Base-by-base conservation (phyloP, 1,140 invertebrate species). In the Choristoneura fumiferana region DNA sequence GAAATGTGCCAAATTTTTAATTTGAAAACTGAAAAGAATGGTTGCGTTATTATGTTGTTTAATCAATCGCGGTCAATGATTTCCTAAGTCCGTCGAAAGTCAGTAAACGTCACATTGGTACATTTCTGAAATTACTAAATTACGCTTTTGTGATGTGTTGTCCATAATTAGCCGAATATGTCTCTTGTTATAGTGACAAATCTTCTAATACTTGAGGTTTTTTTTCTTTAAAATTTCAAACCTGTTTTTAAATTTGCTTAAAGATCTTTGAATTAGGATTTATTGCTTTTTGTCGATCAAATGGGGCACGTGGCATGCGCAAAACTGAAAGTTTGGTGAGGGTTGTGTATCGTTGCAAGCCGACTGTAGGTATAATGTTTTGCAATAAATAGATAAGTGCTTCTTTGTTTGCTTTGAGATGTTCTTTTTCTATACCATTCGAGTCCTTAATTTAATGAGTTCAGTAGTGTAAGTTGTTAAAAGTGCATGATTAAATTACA, bases 101-200 rank as follows among this genome's bases (percentile, higher is more conserved):
- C 22, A 56, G 13, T 34, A 10, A 37, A 29, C 35, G 53, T 29
- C 35, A 57, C 49, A 64, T 84, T 86, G 85, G 83, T 78, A 73
- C 83, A 81, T 88, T 86, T 81, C 80, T 77, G 63, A 71, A 59
- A 55, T 29, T 60, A 71, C 73, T 76, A 66, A 60, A 71, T 62
- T 61, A 84, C 77, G 85, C 85, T 89, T 89, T 81, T 88, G 85
- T 89, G 84, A 89, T 89, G 85, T 89, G 82, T 84, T 83, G 75
- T 85, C 69, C 70, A 71, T 13, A 22, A 10, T 49, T 49, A 49
- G 43, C 12, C n/a, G 18, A 49, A 8, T 18, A 80, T 79, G 71
- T 74, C 78, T 76, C 70, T 71, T 64, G 60, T 60, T 62, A 55
- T 81, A 85, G 72, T 73, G 60, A 60, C 72, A 64, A 65, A 65